These are phyloP conservation scores for Hephaestus fuliginosus DNA, from an alignment of 2,797 vertebrate species.

Conservation along the genomic window DNA sequence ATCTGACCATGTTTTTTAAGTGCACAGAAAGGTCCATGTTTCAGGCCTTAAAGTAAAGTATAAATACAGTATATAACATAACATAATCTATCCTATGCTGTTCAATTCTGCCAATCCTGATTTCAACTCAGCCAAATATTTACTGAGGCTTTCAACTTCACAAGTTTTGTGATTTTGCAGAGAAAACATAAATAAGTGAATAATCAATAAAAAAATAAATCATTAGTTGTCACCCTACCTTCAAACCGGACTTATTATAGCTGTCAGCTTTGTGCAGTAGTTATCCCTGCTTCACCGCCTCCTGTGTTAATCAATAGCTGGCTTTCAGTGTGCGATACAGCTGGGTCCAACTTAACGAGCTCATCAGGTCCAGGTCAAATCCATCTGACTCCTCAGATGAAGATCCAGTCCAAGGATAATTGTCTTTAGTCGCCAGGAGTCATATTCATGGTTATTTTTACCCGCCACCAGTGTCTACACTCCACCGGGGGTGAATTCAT, in stretches of 20 bases:
- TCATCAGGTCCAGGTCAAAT: conserved; percentile 47
- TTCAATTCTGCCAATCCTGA: too few relatives aligned
- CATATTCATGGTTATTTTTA: conserved; percentile 32
- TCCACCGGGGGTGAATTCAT: background rate
- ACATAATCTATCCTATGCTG: too few relatives aligned
- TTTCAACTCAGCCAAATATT: too few relatives aligned
- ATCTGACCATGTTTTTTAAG: too few relatives aligned
- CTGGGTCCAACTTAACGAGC: conserved; percentile 40
- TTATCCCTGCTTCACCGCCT: conserved; percentile 5
- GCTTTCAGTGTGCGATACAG: conserved; percentile 6
- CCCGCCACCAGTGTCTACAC: background rate
- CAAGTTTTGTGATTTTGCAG: too few relatives aligned
- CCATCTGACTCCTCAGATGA: conserved; percentile 24
- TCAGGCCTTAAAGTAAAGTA: too few relatives aligned
- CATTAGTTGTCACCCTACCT: background rate
- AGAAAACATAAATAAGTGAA: background rate
- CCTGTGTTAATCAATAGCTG: conserved; percentile 22
- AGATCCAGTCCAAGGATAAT: conserved; percentile 25
- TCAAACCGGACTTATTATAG: background rate
- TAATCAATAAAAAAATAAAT: background rate
- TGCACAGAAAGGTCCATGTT: too few relatives aligned
- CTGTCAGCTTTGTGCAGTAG: background rate
- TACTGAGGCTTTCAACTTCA: too few relatives aligned
- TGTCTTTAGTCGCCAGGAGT: conserved; percentile 29
- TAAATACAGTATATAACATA: too few relatives aligned